Evolutionary conservation across 2,888 invertebrate genomes (phyloP), one percentile per base, ranked within the genome.

Genomic region (Dryococelus australis): DNA sequence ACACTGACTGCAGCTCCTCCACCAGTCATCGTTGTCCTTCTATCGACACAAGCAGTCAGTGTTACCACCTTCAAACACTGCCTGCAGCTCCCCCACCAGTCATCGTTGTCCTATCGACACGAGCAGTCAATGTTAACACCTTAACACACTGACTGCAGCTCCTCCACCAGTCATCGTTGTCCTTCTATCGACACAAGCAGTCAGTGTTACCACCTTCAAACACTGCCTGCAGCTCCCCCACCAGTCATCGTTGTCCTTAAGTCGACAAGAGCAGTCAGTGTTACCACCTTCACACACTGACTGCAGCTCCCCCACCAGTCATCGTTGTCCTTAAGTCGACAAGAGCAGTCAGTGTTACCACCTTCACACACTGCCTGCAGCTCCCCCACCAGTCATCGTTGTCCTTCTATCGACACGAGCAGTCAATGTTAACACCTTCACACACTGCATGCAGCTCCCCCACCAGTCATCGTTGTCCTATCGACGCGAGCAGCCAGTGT

Each of bases 171-270:
- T 95, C 95, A 92, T 35, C 35, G 35, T 35, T 35, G 35, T 35
- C 35, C 93, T n/a, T n/a, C n/a, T 88, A 93, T 92, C 47, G 94
- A 92, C 20, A 94, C 93, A 87, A 96, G 92, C 88, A 95, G 94
- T 95, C 96, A 95, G 79, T 96, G 92, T 89, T 96, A 93, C 90
- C 96, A 96, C 90, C 96, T 35, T 35, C 4, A 35, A 1, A 35
- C 1, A 35, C 95, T 90, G 95, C 95, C 53, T 94, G 95, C 43
- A 96, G 93, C 90, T 95, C 95, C 95, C 94, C 96, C 96, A 96
- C 96, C 92, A 92, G 87, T 95, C 95, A 92, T 95, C 93, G 86
- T 94, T 94, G 20, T 94, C 83, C 80, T 80, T 12, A 3, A 3
- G 80, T 16, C 51, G 51, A 20, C 51, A 51, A 3, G 20, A 12